Evolutionary conservation across 2,888 invertebrate species (phyloP).

Genomic region (Agonopterix arenella): DNA sequence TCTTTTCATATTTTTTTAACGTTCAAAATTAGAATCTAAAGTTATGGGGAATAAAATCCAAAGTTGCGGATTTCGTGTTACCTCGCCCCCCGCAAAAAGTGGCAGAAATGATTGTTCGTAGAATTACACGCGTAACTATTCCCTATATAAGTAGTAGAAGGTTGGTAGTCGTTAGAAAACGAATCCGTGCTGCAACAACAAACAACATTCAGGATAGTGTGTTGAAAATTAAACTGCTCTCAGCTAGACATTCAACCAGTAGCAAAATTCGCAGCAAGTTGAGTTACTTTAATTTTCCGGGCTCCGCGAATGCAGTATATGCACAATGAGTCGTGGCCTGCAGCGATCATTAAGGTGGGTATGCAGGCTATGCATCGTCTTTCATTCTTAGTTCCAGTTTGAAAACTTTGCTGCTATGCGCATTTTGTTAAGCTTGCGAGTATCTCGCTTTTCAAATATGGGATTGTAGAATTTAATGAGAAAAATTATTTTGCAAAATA

Average conservation of each 20-base stretch:
- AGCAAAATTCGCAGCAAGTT: slow-evolving; percentile 42
- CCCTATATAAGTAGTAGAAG: no score
- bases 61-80: no score
- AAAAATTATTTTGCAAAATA: no score
- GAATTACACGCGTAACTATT: no score
- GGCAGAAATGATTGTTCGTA: no score
- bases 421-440: no score
- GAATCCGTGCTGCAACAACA: not conserved
- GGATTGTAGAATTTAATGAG: no score
- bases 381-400: slow-evolving; percentile 22
- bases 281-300: slow-evolving; percentile 64
- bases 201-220: not conserved
- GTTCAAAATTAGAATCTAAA: no score
- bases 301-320: slow-evolving; percentile 29
- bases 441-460: no score
- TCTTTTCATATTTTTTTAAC: no score
- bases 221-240: slow-evolving; percentile 27
- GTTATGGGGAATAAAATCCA: no score
- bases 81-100: no score
- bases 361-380: slow-evolving; percentile 26
- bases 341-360: slow-evolving; percentile 56
- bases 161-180: not conserved
- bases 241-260: slow-evolving; percentile 18
- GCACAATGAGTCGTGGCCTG: slow-evolving; percentile 50
- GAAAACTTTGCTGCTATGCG: not conserved